Base-by-base conservation (phyloP, 37 sponge, comb jelly and placozoan genomes). In the Oopsacas minuta region DNA sequence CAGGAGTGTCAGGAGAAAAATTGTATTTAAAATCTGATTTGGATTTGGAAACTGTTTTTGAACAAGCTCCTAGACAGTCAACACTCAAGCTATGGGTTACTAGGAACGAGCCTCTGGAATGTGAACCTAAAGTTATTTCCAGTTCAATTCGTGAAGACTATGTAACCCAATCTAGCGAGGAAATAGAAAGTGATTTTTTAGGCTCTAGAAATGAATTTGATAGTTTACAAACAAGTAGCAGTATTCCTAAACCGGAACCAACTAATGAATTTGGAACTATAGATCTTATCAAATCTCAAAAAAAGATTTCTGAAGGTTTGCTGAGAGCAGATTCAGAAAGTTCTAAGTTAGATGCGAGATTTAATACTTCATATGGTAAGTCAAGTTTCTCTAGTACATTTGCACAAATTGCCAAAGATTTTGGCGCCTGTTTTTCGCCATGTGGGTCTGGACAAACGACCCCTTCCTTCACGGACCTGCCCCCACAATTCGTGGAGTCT, bases 401-500 rank as follows among this genome's bases (percentile, higher is more conserved):
- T 15, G 8, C 49, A 3, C 75, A n/a, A 61, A 25, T 61, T 61
- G 30, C 30, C 32, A 61, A 61, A 61, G 75, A 61, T 61, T 20
- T 10, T 12, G 20, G 20, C 28, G 22, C 17, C 75, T 25, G 28
- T 5, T 12, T 46, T 46, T 46, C 51, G 17, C 32, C 75, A 8
- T 17, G 12, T 42, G 49, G 49, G 12, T 15, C 49, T 42, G 49
- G 49, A 42, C 49, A 42, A 15, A 42, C 8, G 8, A 42, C 8
- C 28, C 22, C 75, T 12, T 25, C 5, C 3, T 34, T 34, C 20
- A 3, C 75, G 20, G 75, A 61, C 75, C 75, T 61, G 1, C 30
- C 75, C 28, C 75, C 75, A 3, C 75, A 61, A n/a, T 61, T 61
- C 75, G 75, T 61, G 75, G 75, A 61, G 75, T 61, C 75, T 3